Evolutionary conservation across 2,113 vertebrate species (phyloP).

Genomic region (Sisor rabdophorus): DNA sequence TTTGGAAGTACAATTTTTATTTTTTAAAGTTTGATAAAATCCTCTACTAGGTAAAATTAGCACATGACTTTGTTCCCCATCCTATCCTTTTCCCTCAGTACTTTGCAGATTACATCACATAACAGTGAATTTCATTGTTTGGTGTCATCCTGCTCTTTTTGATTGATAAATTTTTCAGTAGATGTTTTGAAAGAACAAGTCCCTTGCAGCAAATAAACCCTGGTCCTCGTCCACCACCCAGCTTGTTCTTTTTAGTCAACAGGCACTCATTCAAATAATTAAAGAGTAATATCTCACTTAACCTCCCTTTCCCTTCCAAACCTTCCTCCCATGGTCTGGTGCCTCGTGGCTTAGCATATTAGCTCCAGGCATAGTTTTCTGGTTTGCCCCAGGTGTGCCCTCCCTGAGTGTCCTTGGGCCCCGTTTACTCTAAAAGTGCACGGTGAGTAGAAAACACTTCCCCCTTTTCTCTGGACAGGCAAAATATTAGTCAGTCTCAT

Average conservation of each 20-base stretch:
- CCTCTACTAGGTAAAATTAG: conserved; percentile 30
- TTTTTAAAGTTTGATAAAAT: background rate
- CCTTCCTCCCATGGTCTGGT: conserved; percentile 37
- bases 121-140: conserved; percentile 52
- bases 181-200: conserved; percentile 30
- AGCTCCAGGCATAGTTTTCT: conserved; percentile 23
- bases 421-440: conserved; percentile 50
- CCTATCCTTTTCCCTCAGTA: conserved; percentile 40
- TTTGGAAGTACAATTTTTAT: background rate
- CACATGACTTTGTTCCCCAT: conserved; percentile 32
- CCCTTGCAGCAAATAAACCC: conserved; percentile 19
- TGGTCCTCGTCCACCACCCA: conserved; percentile 32
- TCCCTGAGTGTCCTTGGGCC: conserved; percentile 31
- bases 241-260: conserved; percentile 53
- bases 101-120: conserved; percentile 44
- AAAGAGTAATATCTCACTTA: conserved; percentile 52
- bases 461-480: conserved; percentile 8
- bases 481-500: background rate
- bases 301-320: conserved; percentile 40
- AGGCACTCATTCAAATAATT: conserved; percentile 56
- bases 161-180: conserved; percentile 42
- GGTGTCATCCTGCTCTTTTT: conserved; percentile 48
- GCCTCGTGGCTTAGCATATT: conserved; percentile 29
- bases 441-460: conserved; percentile 36
- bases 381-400: conserved; percentile 45